Conservation (phyloP, 2,888 invertebrate species). For the Scaptomyza reducta region DNA sequence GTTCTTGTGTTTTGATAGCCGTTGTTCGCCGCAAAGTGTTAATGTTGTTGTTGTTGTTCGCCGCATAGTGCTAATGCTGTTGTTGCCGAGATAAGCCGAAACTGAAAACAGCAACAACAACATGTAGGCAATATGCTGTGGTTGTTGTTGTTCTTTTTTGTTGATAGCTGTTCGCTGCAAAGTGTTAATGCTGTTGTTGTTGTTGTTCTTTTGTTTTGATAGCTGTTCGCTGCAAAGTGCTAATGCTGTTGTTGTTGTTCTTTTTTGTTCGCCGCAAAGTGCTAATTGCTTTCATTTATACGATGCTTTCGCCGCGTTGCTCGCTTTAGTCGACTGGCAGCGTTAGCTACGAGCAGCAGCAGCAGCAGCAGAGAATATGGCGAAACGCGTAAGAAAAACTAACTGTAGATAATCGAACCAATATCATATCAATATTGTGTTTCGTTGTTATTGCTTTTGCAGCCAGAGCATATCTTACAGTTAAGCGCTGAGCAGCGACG, state of each 20-base stretch:
- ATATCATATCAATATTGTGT: neutral
- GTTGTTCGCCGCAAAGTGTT: too few species aligned
- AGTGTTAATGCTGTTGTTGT: too few species aligned
- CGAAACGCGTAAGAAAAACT: conserved; percentile 30
- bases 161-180: too few species aligned
- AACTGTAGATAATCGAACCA: too few species aligned
- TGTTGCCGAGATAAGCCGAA: conserved; percentile 27
- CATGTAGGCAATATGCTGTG: neutral
- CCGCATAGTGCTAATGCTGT: conserved; percentile 42
- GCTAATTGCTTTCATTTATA: conserved; percentile 35
- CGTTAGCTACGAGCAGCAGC: conserved; percentile 20
- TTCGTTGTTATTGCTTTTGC: neutral
- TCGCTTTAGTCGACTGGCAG: conserved; percentile 36
- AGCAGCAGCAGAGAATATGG: conserved; percentile 21
- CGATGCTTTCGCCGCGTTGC: conserved; percentile 21
- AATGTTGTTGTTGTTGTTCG: too few species aligned
- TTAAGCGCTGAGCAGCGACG: conserved; percentile 76
- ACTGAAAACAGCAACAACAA: conserved; percentile 5
- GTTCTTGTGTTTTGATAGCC: too few species aligned
- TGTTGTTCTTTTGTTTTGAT: too few species aligned
- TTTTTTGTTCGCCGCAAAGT: conserved; percentile 24
- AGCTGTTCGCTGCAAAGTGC: too few species aligned
- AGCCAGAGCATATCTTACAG: conserved; percentile 68
- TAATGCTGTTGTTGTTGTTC: too few species aligned
- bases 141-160: too few species aligned